A percentile compares a stretch with the other conserved stretches of the same genome.
Evolutionary conservation across 2,113 vertebrate genomes (phyloP).

Genomic region (Bos javanicus): DNA sequence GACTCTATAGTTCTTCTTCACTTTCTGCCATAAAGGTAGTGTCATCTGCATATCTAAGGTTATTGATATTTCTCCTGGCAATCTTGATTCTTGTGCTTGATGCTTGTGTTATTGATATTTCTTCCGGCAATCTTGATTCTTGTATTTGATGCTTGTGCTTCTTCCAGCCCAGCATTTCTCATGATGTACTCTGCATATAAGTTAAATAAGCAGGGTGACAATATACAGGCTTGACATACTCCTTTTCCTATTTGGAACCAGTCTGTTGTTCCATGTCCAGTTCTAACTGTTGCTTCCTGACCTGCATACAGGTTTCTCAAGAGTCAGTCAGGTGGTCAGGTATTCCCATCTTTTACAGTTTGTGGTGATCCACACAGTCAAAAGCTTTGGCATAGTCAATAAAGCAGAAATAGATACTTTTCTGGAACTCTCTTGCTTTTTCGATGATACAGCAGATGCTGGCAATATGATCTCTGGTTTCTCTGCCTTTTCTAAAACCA

Average conservation of each 20-base stretch:
- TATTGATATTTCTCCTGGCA: not conserved
- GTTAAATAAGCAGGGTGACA: not conserved
- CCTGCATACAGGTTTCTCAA: not conserved
- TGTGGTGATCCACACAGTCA: not conserved
- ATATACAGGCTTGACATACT: accelerated
- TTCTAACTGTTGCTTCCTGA: not conserved
- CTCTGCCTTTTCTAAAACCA: not conserved
- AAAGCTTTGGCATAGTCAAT: not conserved
- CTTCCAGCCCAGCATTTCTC: not conserved
- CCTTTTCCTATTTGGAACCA: not conserved
- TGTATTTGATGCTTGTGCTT: not conserved
- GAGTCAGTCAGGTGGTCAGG: not conserved
- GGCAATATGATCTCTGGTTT: not conserved
- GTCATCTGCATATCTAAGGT: not conserved
- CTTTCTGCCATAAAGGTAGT: not conserved
- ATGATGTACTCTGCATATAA: not conserved
- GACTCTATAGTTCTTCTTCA: accelerated
- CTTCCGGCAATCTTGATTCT: not conserved
- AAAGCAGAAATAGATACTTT: not conserved
- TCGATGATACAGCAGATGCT: accelerated
- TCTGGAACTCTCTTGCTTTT: not conserved
- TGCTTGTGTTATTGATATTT: not conserved
- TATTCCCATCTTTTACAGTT: not conserved
- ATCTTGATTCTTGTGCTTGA: not conserved
- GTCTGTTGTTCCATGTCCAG: not conserved